Base-by-base conservation (phyloP, 2,888 invertebrate species). In the Oxytorus armatus region DNA sequence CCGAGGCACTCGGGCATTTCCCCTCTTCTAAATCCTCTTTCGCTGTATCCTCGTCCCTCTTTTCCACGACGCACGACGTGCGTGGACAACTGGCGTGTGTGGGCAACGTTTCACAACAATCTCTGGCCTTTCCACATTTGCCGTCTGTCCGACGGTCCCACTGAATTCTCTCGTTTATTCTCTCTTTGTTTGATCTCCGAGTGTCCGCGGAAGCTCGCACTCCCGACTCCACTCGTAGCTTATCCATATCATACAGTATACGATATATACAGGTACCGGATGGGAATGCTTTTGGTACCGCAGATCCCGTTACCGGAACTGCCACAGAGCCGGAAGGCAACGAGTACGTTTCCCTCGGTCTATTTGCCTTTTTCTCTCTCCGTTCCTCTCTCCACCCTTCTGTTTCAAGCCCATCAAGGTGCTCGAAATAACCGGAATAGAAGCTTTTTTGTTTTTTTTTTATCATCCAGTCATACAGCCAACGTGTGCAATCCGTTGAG, bases 1-100 rank as follows among this genome's bases (percentile, higher is more conserved):
- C 84, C 83, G 76, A 80, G 84, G 85, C 85, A 82, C 85, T 85
- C 70, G 83, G 61, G 63, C 53, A 18, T 53, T 79, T 66, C 39
- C 47, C 44, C 70, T 49, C 42, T 18, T 73, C 47, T 55, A 25
- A 18, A 59, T 18, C 16, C 36, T 68, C 73, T 61, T 14, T 61
- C 47, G 8, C 44, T 36, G 49, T 23, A 11, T n/a, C 47, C 11
- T 3, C 16, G 23, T 36, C n/a, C 8, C 14, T 61, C 53, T 29
- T 69, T 44, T 11, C n/a, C 42, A 44, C 7, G 18, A 39, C 21
- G 14, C 53, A 29, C 21, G 39, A 49, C 51, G 51, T 36, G 25
- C 36, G 51, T 39, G 18, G 21, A 53, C 39, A 53, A 39, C 36
- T 23, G 25, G 36, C 53, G 51, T 25, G 5, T 21, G 5, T 21